Conservation (phyloP, 2,888 invertebrate species). For the Habrosyne pyritoides region DNA sequence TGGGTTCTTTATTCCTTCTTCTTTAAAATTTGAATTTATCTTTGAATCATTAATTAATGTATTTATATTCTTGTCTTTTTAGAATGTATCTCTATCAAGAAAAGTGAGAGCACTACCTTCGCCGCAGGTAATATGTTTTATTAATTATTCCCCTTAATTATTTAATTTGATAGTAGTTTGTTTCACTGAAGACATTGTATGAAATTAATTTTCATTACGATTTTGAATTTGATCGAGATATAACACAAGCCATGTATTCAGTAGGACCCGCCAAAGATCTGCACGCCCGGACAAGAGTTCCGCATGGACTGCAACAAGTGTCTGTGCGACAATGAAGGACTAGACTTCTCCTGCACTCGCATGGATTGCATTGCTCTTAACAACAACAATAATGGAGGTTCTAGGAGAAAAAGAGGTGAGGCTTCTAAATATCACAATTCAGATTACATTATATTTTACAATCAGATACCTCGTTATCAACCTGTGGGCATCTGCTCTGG, state of each 20-base stretch:
- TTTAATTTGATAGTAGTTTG: no score
- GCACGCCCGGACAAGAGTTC: conserved; percentile 72
- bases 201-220: no score
- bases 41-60: conserved; percentile 8
- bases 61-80: conserved; percentile 31
- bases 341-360: conserved; percentile 74
- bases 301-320: conserved; percentile 79
- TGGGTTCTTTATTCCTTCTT: neutral
- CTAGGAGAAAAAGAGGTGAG: conserved; percentile 62
- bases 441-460: no score
- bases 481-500: no score
- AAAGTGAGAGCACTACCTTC: conserved; percentile 54
- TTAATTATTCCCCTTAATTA: neutral
- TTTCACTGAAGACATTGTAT: no score
- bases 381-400: conserved; percentile 48
- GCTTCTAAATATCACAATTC: no score
- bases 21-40: neutral
- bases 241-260: conserved; percentile 46
- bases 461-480: no score
- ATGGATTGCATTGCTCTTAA: conserved; percentile 66
- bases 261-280: conserved; percentile 64
- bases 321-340: conserved; percentile 71
- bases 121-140: conserved; percentile 50
- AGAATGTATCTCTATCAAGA: conserved; percentile 51
- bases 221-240: no score